Conservation (phyloP, 2,888 invertebrate genomes). For the Geotrupes spiniger region DNA sequence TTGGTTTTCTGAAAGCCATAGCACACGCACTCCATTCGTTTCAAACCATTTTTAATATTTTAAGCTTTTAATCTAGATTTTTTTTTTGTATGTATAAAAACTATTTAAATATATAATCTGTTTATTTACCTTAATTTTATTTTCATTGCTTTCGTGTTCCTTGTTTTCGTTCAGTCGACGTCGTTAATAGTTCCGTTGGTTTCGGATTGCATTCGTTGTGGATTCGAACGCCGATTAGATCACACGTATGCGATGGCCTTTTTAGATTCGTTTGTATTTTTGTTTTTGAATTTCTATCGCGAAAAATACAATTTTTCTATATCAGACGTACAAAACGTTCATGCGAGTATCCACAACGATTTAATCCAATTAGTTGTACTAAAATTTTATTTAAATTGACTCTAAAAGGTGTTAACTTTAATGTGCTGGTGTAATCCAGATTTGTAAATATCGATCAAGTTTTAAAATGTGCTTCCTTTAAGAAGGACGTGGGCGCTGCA, state of each 20-base stretch:
- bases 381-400: too few relatives aligned
- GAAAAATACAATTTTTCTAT: too few relatives aligned
- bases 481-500: conserved; percentile 17
- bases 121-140: conserved; percentile 15
- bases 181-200: too few relatives aligned
- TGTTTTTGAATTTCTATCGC: too few relatives aligned
- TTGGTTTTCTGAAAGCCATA: conserved; percentile 23
- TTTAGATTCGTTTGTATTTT: too few relatives aligned
- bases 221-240: too few relatives aligned
- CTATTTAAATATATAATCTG: conserved; percentile 18
- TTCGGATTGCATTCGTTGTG: too few relatives aligned
- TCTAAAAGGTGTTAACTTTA: background rate
- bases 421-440: conserved; percentile 12
- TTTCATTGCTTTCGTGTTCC: conserved; percentile 11
- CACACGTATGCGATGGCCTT: too few relatives aligned
- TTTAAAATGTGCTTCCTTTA: conserved; percentile 30
- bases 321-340: too few relatives aligned
- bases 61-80: conserved; percentile 20
- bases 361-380: too few relatives aligned
- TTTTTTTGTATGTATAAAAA: conserved; percentile 28
- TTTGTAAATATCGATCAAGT: conserved; percentile 25
- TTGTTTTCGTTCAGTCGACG: background rate
- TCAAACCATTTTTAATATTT: conserved; percentile 13
- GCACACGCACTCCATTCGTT: conserved; percentile 22
- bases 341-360: too few relatives aligned